Base-by-base conservation (phyloP, 35 echinoderm and acorn worm species). In the Diadema setosum region DNA sequence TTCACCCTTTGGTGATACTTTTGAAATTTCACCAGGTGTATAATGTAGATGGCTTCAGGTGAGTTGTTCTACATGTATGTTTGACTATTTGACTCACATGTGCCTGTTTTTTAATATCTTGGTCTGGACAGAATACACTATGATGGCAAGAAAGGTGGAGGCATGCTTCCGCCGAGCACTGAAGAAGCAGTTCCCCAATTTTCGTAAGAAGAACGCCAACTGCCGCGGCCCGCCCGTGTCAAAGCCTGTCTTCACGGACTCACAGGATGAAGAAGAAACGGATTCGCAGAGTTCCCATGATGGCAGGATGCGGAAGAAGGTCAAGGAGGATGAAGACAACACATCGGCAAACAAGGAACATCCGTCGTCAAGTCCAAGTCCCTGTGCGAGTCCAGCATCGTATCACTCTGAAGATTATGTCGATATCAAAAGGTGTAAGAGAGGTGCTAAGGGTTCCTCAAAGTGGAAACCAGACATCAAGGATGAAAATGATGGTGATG, bases 91-190 rank as follows among this genome's bases (percentile, higher is more conserved):
- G n/a, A n/a, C n/a, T n/a, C n/a, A n/a, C n/a, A n/a, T n/a, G n/a
- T n/a, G n/a, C n/a, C n/a, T n/a, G n/a, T n/a, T n/a, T n/a, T n/a
- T n/a, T n/a, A n/a, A n/a, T n/a, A n/a, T n/a, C n/a, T n/a, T n/a
- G n/a, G n/a, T n/a, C n/a, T n/a, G n/a, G n/a, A n/a, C 24, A 90
- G 88, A 90, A 74, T 90, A 90, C 29, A 90, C 88, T 20, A 20
- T 84, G 46, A 90, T 90, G 88, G 88, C 88, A 46, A 40, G 61
- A 40, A 84, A 83, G 42, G 52, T 90, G 42, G 81, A 90, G 81
- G 81, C 81, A 49, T 83, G 81, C 18, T 90, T 90, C 73, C 33
- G 73, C 0, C 73, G 73, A 2, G 73, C 73, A 14, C 40, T 78
- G 37, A 78, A 78, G 39, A 78, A 78, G 73, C 73, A 78, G 35